These are phyloP conservation scores for Acleris cristana DNA, from an alignment of 2,888 invertebrate species.

Conservation along the genomic window DNA sequence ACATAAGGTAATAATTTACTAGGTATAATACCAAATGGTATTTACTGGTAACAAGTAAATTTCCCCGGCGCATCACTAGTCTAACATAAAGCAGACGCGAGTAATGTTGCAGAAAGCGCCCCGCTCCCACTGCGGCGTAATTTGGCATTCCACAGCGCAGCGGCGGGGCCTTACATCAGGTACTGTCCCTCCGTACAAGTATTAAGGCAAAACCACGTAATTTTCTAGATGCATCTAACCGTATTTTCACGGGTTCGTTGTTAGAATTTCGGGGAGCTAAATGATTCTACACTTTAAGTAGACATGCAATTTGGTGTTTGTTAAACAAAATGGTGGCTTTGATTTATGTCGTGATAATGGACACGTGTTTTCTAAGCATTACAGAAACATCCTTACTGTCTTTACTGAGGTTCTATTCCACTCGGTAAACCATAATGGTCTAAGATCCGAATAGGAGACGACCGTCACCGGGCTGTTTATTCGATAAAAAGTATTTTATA, in stretches of 20 bases:
- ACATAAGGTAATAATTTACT: no score
- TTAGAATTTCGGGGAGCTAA: constrained; percentile 17
- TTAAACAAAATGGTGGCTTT: background rate
- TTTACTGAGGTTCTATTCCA: no score
- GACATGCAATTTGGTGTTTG: background rate
- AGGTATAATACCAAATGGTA: no score
- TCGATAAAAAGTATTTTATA: no score
- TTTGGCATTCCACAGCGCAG: constrained; percentile 31
- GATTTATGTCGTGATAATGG: no score
- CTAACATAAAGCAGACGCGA: constrained; percentile 35
- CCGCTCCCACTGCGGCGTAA: constrained; percentile 29
- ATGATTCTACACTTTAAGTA: constrained; percentile 9
- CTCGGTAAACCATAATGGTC: no score
- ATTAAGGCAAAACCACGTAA: constrained; percentile 31
- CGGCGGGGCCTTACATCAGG: constrained; percentile 32
- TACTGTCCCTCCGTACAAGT: constrained; percentile 17
- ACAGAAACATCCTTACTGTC: no score
- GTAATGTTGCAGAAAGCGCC: constrained; percentile 35
- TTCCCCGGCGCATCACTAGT: no score
- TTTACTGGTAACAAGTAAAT: no score
- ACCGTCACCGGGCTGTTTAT: no score
- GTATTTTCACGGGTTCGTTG: constrained; percentile 16
- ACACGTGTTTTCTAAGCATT: no score
- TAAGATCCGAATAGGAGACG: no score
- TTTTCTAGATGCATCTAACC: constrained; percentile 24